Percentiles rank a stretch among this genome's conserved stretches.
phyloP scores from a whole-genome alignment of 2,888 invertebrate genomes.

The Hydraecia micacea region DNA sequence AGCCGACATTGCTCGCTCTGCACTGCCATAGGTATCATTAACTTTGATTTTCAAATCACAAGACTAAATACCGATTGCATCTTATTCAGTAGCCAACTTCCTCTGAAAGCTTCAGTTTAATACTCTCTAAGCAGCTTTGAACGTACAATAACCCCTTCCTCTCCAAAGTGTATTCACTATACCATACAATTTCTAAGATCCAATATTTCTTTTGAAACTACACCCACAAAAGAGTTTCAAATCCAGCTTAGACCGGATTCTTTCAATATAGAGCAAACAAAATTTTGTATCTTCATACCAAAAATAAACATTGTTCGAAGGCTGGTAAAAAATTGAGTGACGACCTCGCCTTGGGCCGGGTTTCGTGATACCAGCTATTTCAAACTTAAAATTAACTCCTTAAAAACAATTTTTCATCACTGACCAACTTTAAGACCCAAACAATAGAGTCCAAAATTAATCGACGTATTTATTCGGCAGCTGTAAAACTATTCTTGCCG shows the following conservation, averaged over 20 bases:
- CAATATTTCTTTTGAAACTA: constrained; percentile 24
- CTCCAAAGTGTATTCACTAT: constrained; percentile 4
- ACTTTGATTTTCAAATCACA: background rate
- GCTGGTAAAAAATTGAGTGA: constrained; percentile 70
- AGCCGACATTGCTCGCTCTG: too few species aligned
- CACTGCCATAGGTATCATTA: background rate
- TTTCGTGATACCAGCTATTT: constrained; percentile 52
- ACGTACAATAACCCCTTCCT: background rate
- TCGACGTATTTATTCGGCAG: constrained; percentile 10
- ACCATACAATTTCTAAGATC: constrained; percentile 1
- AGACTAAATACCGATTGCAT: background rate
- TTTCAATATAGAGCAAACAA: constrained; percentile 62
- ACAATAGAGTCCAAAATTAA: constrained; percentile 53
- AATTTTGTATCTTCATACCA: constrained; percentile 69
- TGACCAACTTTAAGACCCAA: constrained; percentile 23
- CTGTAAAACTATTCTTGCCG: constrained; percentile 48
- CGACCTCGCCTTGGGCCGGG: constrained; percentile 71
- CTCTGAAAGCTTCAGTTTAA: background rate
- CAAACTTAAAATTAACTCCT: constrained; percentile 41
- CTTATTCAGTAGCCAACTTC: background rate
- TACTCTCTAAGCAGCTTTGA: constrained; percentile 15
- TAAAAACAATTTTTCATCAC: constrained; percentile 18
- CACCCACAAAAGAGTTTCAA: constrained; percentile 26
- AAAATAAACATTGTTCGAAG: constrained; percentile 68
- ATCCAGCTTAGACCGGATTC: constrained; percentile 39